These are phyloP conservation scores for Momotus momota DNA, from an alignment of 2,797 vertebrate species.

Conservation along the genomic window DNA sequence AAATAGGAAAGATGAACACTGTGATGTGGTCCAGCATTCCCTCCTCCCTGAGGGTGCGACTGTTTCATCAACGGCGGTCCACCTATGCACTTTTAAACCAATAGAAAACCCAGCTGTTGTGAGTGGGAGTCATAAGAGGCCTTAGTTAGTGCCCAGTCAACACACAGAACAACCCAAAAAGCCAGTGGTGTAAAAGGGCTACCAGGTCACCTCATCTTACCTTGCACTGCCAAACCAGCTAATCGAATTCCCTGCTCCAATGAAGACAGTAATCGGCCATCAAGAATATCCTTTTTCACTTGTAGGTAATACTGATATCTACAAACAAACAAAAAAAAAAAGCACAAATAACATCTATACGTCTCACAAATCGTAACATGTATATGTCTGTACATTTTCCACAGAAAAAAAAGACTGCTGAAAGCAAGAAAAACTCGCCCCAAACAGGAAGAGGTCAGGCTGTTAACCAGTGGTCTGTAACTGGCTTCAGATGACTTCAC, in stretches of 20 bases:
- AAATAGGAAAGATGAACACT: not conserved
- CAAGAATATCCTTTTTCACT: constrained; percentile 95
- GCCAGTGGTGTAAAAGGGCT: not conserved
- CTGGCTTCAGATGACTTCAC: not conserved
- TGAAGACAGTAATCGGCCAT: constrained; percentile 87
- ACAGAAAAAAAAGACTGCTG: not conserved
- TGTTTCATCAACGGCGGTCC: not conserved
- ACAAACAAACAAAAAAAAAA: not conserved
- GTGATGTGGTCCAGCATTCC: not conserved
- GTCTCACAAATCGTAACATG: too few species aligned
- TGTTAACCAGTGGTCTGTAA: not conserved
- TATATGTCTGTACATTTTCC: not conserved
- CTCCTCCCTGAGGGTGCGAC: not conserved
- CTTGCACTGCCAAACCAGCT: constrained; percentile 94
- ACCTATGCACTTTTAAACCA: not conserved
- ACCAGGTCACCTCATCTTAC: constrained; percentile 65
- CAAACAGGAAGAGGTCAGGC: not conserved
- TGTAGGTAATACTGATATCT: constrained; percentile 99
- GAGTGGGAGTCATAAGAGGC: not conserved
- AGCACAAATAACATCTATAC: not conserved
- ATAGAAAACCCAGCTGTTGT: not conserved
- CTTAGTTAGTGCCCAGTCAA: not conserved
- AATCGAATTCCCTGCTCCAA: constrained; percentile 92
- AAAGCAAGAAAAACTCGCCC: not conserved
- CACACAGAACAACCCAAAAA: not conserved